Evolutionary conservation across 2,113 vertebrate species (phyloP).

Genomic region (Axis porcinus): DNA sequence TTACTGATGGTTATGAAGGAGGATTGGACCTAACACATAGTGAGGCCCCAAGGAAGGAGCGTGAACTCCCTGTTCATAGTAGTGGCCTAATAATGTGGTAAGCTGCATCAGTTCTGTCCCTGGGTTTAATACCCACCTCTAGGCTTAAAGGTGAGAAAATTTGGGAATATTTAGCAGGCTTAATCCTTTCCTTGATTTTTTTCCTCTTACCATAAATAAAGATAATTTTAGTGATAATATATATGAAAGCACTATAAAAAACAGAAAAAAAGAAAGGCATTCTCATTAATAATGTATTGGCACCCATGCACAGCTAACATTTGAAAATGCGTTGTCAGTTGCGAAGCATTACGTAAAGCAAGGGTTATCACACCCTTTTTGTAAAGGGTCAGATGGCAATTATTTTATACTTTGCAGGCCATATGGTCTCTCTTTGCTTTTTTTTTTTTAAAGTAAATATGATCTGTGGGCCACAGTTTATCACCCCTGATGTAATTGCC

Average conservation of each 20-base stretch:
- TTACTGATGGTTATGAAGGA: not conserved
- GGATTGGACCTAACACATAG: not conserved
- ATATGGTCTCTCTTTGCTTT: not conserved
- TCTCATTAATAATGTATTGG: not conserved
- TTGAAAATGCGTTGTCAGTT: not conserved
- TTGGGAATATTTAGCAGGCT: not conserved
- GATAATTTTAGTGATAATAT: not conserved
- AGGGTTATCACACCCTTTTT: not conserved
- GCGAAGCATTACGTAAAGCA: not conserved
- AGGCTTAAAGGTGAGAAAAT: slow-evolving; percentile 15
- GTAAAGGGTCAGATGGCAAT: not conserved
- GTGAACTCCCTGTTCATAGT: slow-evolving; percentile 51
- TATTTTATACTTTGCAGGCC: not conserved
- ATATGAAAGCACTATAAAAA: not conserved
- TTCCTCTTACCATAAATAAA: not conserved
- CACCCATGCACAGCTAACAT: not conserved
- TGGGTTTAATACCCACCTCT: slow-evolving; percentile 24
- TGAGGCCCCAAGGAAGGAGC: not conserved
- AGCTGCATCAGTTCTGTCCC: not conserved
- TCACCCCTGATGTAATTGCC: not conserved
- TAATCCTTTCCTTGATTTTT: not conserved
- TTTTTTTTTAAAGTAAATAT: not conserved
- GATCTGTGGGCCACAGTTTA: not conserved
- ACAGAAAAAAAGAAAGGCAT: not conserved
- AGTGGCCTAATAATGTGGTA: slow-evolving; percentile 52